Conservation (phyloP, 2,797 vertebrate genomes). For the Crenuchus spilurus region DNA sequence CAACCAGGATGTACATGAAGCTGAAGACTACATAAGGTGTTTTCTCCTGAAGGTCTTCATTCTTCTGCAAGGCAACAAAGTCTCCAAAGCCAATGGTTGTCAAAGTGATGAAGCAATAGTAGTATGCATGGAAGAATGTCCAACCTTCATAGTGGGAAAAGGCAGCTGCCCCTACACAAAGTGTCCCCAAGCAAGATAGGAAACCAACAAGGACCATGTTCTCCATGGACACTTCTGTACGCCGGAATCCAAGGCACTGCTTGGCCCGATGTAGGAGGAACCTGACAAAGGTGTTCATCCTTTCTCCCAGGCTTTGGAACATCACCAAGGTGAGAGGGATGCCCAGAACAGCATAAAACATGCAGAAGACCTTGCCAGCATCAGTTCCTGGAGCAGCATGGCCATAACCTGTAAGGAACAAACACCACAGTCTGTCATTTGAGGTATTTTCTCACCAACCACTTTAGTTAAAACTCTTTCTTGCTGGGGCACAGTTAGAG, state of each 20-base stretch:
- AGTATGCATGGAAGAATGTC: slow-evolving; percentile 98
- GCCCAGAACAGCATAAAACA: slow-evolving; percentile 96
- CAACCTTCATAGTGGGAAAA: slow-evolving; percentile 96
- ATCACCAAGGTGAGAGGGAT: slow-evolving; percentile 96
- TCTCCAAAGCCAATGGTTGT: slow-evolving; percentile 98
- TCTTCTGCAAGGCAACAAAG: slow-evolving; percentile 95
- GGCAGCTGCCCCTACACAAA: slow-evolving; percentile 88
- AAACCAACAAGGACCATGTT: slow-evolving; percentile 96
- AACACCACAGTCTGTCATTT: not conserved
- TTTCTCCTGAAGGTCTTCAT: slow-evolving; percentile 93
- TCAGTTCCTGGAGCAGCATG: slow-evolving; percentile 93
- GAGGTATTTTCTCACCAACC: too few relatives aligned
- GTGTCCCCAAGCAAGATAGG: slow-evolving; percentile 89
- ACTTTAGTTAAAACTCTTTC: not conserved
- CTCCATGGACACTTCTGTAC: slow-evolving; percentile 90
- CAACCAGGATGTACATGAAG: slow-evolving; percentile 96
- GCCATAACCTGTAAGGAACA: slow-evolving; percentile 84
- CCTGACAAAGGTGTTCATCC: slow-evolving; percentile 92
- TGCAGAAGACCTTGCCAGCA: slow-evolving; percentile 95
- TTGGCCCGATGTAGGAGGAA: slow-evolving; percentile 88
- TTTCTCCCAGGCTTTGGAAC: slow-evolving; percentile 97
- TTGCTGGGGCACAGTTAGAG: too few relatives aligned
- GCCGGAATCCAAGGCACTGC: slow-evolving; percentile 84
- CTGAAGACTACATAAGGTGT: slow-evolving; percentile 94
- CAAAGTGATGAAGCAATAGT: slow-evolving; percentile 97